Base-by-base conservation (phyloP, 2,113 vertebrate species). In the Hemibagrus wyckioides region DNA sequence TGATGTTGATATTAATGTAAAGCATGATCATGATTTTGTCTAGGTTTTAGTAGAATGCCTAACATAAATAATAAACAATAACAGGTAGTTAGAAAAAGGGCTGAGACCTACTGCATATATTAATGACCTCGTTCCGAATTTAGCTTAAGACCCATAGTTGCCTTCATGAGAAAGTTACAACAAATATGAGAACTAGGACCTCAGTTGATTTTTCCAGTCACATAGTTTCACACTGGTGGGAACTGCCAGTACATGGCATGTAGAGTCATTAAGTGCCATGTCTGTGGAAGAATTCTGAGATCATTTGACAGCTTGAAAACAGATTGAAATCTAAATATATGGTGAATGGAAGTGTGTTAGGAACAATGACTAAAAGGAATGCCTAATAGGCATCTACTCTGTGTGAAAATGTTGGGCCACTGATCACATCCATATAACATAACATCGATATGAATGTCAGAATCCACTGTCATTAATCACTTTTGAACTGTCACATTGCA, bases 301-400 rank as follows among this genome's bases (percentile, higher is more conserved):
- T 57, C 59, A 76, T 33, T n/a, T 79, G 80, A 83, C 88, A 83
- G 80, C 69, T 28, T 59, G 80, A 77, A 82, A 69, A 89, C 57
- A 41, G 88, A 89, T 85, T n/a, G 67, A 73, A 80, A 76, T 63
- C 75, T 54, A 65, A 80, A 80, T 80, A n/a, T 39, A 56, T 63
- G 57, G 23, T 44, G 56, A 69, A 56, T n/a, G 63, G 59, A 79
- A 41, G 57, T 3, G 79, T 80, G 25, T 73, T 85, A 63, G 75
- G 54, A 85, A 82, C 83, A 77, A 86, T 75, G 33, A 59, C 30
- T 36, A 41, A 48, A 5, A 48, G 44, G 44, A 3, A 81, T 71
- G 25, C 76, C 5, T 30, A 81, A 63, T 9, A 63, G 44, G 41
- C 79, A 85, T 54, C 17, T n/a, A 25, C 44, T 56, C 56, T 61